Base-by-base conservation (phyloP, 2,113 vertebrate species). In the Noctilio leporinus region DNA sequence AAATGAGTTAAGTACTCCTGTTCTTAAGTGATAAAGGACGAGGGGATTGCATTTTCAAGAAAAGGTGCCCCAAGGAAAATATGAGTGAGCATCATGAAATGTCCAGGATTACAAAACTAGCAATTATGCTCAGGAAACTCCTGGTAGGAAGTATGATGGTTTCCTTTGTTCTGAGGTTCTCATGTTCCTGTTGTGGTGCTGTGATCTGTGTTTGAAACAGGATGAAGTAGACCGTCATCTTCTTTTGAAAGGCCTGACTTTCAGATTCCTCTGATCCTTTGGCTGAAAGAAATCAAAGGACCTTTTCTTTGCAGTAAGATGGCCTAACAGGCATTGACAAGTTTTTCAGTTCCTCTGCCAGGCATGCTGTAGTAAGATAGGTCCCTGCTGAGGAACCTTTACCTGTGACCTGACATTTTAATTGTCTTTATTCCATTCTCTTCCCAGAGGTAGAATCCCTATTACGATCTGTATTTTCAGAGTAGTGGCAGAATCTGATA, bases 161-260 rank as follows among this genome's bases (percentile, higher is more conserved):
- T 96, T 43, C 51, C 91, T 96, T 91, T 89, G 83, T 93, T 95
- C 95, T 67, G 57, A 77, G 49, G 82, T 73, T 90, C 83, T 94
- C 35, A 20, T 67, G 75, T 89, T 94, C 83, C 86, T 94, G 69
- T 97, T 81, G 94, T 89, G 91, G 38, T 70, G 20, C 94, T 97
- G 2, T 96, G 96, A 95, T 97, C 94, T 10, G 33, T 91, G 78
- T 96, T 93, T 96, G 95, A 97, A 97, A 89, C 80, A 96, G 86
- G 93, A 95, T 95, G 95, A 95, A 97, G 91, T 95, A 62, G 35
- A 86, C 89, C 96, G 96, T 97, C 88, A 96, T 97, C 95, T 97
- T 97, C 86, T 93, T 24, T 67, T 93, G 65, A 94, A 93, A 95
- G 83, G n/a, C 45, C 51, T 87, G 96, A 96, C 91, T 91, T 97